Evolutionary conservation across 2,113 vertebrate species (phyloP).

Genomic region (Donacobius atricapilla): DNA sequence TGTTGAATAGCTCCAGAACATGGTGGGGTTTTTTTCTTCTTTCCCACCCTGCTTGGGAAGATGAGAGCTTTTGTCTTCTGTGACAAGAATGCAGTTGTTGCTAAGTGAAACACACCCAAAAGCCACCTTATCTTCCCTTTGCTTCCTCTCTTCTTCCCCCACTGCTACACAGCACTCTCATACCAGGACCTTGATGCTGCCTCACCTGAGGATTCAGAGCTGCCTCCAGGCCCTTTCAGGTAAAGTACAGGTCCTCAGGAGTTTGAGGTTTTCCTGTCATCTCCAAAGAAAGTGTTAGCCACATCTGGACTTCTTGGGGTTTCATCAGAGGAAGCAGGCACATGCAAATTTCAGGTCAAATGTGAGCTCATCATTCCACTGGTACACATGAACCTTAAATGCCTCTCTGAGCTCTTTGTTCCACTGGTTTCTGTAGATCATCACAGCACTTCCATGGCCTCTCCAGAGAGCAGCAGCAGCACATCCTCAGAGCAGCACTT

Average conservation of each 20-base stretch:
- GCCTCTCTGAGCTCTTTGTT: neutral
- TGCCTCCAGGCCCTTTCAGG: neutral
- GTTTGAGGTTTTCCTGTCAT: rapidly evolving
- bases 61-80: neutral
- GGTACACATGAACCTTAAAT: too few relatives aligned
- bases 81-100: neutral
- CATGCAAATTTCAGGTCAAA: too few relatives aligned
- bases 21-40: too few relatives aligned
- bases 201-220: neutral
- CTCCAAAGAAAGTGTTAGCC: neutral
- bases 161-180: neutral
- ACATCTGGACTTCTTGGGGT: neutral
- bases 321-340: neutral
- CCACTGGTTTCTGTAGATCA: neutral
- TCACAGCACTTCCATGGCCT: neutral
- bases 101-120: neutral
- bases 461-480: neutral
- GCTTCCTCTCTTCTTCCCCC: neutral
- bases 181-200: neutral
- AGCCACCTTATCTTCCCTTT: neutral
- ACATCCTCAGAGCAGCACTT: neutral
- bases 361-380: neutral
- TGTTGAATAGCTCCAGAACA: neutral
- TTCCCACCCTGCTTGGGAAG: neutral
- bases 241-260: neutral